Evolutionary conservation across 2,113 vertebrate genomes (phyloP), one percentile per base, ranked within the genome.

Genomic region (Festucalex cinctus): DNA sequence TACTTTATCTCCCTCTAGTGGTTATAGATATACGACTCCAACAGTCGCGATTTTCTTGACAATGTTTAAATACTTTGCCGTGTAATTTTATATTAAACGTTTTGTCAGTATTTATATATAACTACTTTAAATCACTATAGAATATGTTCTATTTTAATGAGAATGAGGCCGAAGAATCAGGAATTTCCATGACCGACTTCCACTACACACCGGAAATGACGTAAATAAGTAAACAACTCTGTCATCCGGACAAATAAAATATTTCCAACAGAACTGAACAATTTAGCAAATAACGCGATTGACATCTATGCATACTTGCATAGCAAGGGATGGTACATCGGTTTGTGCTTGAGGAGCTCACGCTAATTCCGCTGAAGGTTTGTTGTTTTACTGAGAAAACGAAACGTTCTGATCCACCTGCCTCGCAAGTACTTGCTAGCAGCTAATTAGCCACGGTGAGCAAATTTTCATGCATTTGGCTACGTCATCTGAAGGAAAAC

Each of bases 161-260:
- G 9, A 61, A 10, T 8, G 32, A 58, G 28, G 56, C 16, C 1
- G 56, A 58, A n/a, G 20, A 39, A 20, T 37, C 35, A 9, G 20
- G 39, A 41, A 43, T 43, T 43, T 39, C 57, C n/a, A 22, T 41
- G 37, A 24, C 60, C 2, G 22, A 62, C 68, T 86, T 90, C 87
- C 86, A 76, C 32, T 73, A 0, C 0, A 1, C 36, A 0, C 35
- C 75, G 90, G 90, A 89, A 79, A 80, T 90, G 83, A 84, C 83
- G 41, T 64, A 32, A 16, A 5, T 73, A 81, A 75, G 83, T 85
- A 88, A 90, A 87, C 67, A 89, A 66, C 37, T 22, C 69, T 71
- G 65, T 80, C 64, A 59, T 6, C 36, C 49, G 36, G 3, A 60
- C 57, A 73, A 61, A 76, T 77, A 65, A 6, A 59, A 39, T 36